Percentiles rank a stretch among this genome's conserved stretches.
Conservation (phyloP, 2,797 vertebrate genomes). For the Erpetoichthys calabaricus region DNA sequence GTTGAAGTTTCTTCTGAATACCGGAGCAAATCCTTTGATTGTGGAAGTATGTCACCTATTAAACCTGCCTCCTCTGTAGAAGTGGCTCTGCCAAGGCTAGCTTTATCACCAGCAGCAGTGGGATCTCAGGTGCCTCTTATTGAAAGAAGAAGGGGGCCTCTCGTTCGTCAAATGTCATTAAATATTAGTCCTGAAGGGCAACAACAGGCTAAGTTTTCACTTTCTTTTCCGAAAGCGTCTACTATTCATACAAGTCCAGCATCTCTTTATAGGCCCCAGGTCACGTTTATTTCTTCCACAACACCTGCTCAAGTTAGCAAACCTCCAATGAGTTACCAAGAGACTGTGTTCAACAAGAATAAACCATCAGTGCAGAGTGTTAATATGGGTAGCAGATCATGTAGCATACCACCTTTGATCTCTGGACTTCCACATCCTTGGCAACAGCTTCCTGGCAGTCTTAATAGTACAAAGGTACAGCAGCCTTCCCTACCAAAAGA, state of each 20-base stretch:
- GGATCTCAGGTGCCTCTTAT: slow-evolving; percentile 70
- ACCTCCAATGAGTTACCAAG: slow-evolving; percentile 22
- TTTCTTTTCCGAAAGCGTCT: slow-evolving; percentile 47
- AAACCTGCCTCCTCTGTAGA: slow-evolving; percentile 46
- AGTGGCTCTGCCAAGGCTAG: slow-evolving; percentile 33
- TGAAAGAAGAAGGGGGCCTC: slow-evolving; percentile 83
- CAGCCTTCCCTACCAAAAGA: slow-evolving; percentile 37
- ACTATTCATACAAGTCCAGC: slow-evolving; percentile 38
- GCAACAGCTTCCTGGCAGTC: slow-evolving; percentile 47
- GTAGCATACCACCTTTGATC: slow-evolving; percentile 46
- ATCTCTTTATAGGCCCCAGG: slow-evolving; percentile 45
- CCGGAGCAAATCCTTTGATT: slow-evolving; percentile 94
- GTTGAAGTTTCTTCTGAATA: slow-evolving; percentile 75
- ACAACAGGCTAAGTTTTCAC: slow-evolving; percentile 41
- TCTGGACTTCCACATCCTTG: slow-evolving; percentile 57
- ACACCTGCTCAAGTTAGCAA: slow-evolving; percentile 45
- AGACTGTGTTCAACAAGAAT: slow-evolving; percentile 32
- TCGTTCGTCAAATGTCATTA: slow-evolving; percentile 89
- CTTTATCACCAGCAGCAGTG: slow-evolving; percentile 31
- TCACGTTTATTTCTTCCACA: slow-evolving; percentile 29
- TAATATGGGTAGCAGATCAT: slow-evolving; percentile 44
- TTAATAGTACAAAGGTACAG: slow-evolving; percentile 40
- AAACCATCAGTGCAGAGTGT: slow-evolving; percentile 50
- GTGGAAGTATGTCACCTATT: slow-evolving; percentile 61
- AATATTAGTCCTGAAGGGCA: slow-evolving; percentile 76